Base-by-base conservation (phyloP, 2,113 vertebrate species). In the Phaethon lepturus region DNA sequence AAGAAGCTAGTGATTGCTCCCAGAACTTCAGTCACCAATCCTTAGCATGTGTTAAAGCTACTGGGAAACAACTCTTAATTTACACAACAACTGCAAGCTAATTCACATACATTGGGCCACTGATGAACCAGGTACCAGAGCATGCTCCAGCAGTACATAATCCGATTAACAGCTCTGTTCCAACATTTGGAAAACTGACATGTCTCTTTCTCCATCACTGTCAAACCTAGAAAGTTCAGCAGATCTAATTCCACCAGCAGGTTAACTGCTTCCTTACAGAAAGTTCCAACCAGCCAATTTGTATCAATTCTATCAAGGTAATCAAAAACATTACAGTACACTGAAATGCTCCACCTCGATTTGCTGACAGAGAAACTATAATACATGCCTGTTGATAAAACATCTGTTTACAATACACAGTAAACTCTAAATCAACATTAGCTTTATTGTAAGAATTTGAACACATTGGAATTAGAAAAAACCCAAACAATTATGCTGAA, bases 141-240 rank as follows among this genome's bases (percentile, higher is more conserved):
- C 60, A n/a, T 4, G 2, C 31, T 64, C 17, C 1, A 2, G 50
- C 31, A 82, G 28, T 40, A 33, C 13, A 2, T 1, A 38, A 31
- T 31, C 66, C 29, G 49, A 77, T 35, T 38, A 58, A 71, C 20
- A 73, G 1, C n/a, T 38, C 45, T n/a, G 11, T 52, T 76, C 29
- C 59, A 68, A 40, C n/a, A 38, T 22, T 25, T 3, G 2, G 28
- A 60, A 80, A 81, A 66, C 45, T 44, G 60, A 45, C n/a, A 55
- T 1, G 0, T n/a, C 19, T 74, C 44, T 12, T 85, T 40, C 74
- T 47, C 47, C 59, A 64, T 28, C 33, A 10, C 0, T 53, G 31
- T 26, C 2, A 0, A 77, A 55, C 9, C 16, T 56, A 33, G 19
- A 66, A 79, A 89, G 6, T 35, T 44, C 67, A 60, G 42, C 62